Evolutionary conservation across 1,140 invertebrate species (phyloP).

Genomic region (Bombus haemorrhoidalis): DNA sequence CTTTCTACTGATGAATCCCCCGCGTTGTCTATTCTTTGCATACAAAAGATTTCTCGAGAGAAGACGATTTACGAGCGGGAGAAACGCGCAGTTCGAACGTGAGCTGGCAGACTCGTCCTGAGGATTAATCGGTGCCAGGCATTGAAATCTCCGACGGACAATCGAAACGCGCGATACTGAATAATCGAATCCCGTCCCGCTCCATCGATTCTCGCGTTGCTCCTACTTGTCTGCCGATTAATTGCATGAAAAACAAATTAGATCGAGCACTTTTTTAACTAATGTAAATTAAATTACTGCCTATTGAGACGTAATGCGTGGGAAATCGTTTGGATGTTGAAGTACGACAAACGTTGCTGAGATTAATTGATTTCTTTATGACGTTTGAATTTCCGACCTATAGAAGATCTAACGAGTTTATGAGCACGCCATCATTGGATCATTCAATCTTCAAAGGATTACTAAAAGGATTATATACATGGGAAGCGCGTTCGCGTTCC

Average conservation of each 20-base stretch:
- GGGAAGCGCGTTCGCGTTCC: too few relatives aligned
- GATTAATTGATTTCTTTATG: too few relatives aligned
- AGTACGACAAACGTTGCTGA: too few relatives aligned
- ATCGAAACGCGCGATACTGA: slow-evolving; percentile 10
- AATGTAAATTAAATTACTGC: neutral
- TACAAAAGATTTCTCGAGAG: neutral
- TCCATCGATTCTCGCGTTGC: neutral
- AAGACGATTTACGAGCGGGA: slow-evolving; percentile 3
- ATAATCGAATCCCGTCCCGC: slow-evolving; percentile 1
- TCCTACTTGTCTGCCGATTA: neutral
- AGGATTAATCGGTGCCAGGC: slow-evolving; percentile 12
- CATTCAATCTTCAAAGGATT: neutral
- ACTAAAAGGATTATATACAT: too few relatives aligned
- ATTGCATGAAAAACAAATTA: neutral
- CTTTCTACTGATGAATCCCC: slow-evolving; percentile 16
- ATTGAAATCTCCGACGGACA: slow-evolving; percentile 4
- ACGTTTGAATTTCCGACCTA: neutral
- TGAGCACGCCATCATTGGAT: neutral
- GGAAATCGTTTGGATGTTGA: neutral
- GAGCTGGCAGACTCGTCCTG: neutral
- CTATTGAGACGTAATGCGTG: neutral
- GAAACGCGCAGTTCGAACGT: neutral
- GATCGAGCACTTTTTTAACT: neutral
- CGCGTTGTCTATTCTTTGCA: slow-evolving; percentile 4
- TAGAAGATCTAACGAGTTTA: neutral